Evolutionary conservation across 2,797 vertebrate species (phyloP).

Genomic region (Garrulus glandarius): DNA sequence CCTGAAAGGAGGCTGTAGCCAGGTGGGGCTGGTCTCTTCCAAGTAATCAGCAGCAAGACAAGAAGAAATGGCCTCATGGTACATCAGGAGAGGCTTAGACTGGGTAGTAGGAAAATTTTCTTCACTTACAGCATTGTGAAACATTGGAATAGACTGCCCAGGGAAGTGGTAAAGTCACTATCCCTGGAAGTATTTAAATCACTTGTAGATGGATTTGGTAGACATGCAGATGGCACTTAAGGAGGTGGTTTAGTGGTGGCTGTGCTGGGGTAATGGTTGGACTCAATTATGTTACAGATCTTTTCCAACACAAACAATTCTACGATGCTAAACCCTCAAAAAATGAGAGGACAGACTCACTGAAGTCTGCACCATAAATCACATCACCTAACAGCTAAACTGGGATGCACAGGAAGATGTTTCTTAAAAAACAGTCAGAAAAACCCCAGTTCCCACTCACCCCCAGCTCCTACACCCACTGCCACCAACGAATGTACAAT

Average conservation of each 20-base stretch:
- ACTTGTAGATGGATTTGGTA: not conserved
- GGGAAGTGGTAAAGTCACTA: not conserved
- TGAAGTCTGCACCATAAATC: not conserved
- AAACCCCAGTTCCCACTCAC: rapidly evolving
- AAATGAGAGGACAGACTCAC: not conserved
- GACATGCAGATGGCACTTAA: not conserved
- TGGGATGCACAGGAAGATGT: not conserved
- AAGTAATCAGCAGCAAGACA: not conserved
- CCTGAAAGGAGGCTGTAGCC: not conserved
- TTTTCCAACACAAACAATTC: not conserved
- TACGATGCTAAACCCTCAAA: not conserved
- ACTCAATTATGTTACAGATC: not conserved
- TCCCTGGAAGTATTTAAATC: not conserved
- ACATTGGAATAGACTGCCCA: not conserved
- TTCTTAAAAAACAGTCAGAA: not conserved
- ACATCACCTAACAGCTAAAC: not conserved
- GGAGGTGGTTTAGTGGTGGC: not conserved
- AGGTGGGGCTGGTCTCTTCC: not conserved
- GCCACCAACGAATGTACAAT: not conserved
- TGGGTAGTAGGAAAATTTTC: not conserved
- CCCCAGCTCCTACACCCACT: too few relatives aligned
- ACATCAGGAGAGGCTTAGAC: not conserved
- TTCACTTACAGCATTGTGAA: not conserved
- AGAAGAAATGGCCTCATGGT: not conserved
- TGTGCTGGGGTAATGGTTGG: not conserved